Evolutionary conservation across 2,797 vertebrate genomes (phyloP).

Genomic region (Neosilurus mollespiculum): DNA sequence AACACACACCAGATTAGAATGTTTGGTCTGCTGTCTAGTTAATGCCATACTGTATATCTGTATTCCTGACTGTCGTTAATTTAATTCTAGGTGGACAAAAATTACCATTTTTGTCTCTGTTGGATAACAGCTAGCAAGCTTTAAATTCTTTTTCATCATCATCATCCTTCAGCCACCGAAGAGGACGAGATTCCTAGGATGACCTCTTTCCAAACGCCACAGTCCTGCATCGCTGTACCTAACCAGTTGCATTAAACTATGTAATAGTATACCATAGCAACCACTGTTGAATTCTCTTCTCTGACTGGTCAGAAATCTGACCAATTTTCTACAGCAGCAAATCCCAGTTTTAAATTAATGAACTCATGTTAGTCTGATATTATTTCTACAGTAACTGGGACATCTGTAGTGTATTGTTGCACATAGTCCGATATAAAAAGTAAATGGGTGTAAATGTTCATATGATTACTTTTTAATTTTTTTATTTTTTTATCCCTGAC

Average conservation of each 20-base stretch:
- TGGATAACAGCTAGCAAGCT: background rate
- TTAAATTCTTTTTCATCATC: background rate
- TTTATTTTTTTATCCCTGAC: too few species aligned
- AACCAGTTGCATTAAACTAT: background rate
- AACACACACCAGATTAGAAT: constrained; percentile 15
- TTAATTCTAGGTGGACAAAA: background rate
- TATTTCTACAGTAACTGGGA: background rate
- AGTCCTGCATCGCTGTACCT: too few species aligned
- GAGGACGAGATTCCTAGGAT: too few species aligned
- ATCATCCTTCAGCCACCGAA: too few species aligned
- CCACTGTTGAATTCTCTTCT: background rate
- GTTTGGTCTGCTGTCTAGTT: background rate
- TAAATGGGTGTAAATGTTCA: background rate
- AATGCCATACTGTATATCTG: background rate
- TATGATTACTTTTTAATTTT: background rate
- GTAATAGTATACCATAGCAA: background rate
- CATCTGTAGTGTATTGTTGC: background rate
- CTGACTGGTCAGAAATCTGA: background rate
- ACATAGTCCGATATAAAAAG: background rate
- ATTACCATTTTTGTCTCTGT: background rate
- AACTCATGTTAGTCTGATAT: background rate
- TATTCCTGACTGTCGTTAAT: background rate
- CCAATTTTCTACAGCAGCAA: background rate
- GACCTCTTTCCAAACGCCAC: too few species aligned
- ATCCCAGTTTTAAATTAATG: background rate